Evolutionary conservation across 2,797 vertebrate genomes (phyloP).

Genomic region (Heteromormyrus szaboi): DNA sequence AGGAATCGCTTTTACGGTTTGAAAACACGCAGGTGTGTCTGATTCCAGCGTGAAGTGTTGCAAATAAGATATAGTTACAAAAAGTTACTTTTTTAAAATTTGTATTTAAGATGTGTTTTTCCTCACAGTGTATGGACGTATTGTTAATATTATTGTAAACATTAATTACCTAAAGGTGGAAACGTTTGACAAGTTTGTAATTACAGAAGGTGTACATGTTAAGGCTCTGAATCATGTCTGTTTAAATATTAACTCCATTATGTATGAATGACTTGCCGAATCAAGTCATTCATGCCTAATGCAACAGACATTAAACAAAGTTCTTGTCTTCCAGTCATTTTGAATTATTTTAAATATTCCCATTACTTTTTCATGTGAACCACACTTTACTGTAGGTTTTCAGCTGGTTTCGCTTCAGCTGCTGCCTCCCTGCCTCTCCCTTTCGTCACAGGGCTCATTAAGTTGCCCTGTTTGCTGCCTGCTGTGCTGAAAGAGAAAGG

Average conservation of each 20-base stretch:
- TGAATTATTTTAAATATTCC: background rate
- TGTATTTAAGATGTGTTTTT: background rate
- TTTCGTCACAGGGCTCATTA: background rate
- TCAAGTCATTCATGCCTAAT: background rate
- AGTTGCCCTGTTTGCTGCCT: slow-evolving; percentile 3
- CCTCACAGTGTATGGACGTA: background rate
- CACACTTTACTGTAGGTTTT: background rate
- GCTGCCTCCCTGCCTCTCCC: background rate
- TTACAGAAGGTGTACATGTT: background rate
- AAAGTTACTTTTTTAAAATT: background rate
- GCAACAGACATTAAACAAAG: background rate
- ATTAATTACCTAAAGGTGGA: background rate
- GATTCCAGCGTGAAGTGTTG: background rate
- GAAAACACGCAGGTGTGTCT: background rate
- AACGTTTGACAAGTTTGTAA: background rate
- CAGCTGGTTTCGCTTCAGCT: background rate
- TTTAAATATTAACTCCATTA: slow-evolving; percentile 3
- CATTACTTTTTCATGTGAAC: background rate
- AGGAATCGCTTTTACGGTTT: background rate
- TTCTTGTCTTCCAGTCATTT: background rate
- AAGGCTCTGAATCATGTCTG: background rate
- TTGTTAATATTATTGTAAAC: background rate
- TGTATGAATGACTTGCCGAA: background rate
- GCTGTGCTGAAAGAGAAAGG: slow-evolving; percentile 15
- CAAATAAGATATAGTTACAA: background rate